Conservation (phyloP, 2,888 invertebrate species). For the Petrolisthes cinctipes region DNA sequence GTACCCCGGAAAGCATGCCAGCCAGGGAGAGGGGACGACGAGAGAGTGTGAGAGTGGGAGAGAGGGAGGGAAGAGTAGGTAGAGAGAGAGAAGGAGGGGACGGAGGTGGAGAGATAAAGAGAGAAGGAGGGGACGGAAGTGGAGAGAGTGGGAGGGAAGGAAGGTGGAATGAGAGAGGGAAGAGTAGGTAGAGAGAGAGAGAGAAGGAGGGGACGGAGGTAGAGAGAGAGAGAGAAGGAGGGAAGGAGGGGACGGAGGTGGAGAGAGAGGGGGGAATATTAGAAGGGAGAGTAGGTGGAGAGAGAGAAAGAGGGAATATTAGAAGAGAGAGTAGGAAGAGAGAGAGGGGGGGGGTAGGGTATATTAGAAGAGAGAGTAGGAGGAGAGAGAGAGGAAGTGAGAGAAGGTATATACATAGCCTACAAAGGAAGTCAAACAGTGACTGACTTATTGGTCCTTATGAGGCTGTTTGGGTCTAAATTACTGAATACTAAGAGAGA, state of each 20-base stretch:
- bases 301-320: not conserved
- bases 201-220: not conserved
- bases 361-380: not conserved
- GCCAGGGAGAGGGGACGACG: not conserved
- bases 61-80: too few relatives aligned
- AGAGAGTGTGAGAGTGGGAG: too few relatives aligned
- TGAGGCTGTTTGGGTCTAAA: too few relatives aligned
- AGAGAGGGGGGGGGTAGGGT: not conserved
- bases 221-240: not conserved
- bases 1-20: too few relatives aligned
- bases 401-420: not conserved
- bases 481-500: not conserved
- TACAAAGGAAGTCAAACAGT: not conserved
- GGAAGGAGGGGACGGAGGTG: not conserved
- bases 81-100: conserved; percentile 1
- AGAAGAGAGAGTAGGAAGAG: not conserved
- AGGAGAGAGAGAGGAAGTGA: not conserved
- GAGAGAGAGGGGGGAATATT: not conserved
- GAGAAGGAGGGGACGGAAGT: not conserved
- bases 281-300: not conserved
- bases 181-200: not conserved
- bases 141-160: not conserved
- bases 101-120: conserved; percentile 10
- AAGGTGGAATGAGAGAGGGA: not conserved
- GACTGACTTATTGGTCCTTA: too few relatives aligned